Evolutionary conservation across 92 coral and sea anemone species (phyloP), one percentile per base, ranked within the genome.

Genomic region (Montipora capitata): DNA sequence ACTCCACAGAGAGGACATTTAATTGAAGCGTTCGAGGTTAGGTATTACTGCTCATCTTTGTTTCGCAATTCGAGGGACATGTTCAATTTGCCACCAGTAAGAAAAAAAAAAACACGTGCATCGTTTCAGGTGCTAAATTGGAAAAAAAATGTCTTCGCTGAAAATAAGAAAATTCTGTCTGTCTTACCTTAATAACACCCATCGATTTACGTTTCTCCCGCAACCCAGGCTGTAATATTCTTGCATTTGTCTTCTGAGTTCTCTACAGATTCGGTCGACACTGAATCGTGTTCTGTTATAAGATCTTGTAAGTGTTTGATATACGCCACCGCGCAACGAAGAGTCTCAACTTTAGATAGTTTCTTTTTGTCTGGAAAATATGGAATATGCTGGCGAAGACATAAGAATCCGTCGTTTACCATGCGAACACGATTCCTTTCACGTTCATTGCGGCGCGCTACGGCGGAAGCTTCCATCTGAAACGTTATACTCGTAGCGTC

Each of bases 341-440:
- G 85, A 5, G 99, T 98, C 88, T 98, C 99, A 5, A 98, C 99
- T 85, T 98, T 98, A 9, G 99, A 98, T 38, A 98, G 78, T 80
- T 96, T 96, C 85, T 98, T 98, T 85, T 98, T 98, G 65, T 96
- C 99, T 5, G 99, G 99, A 68, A 94, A 94, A 76, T 96, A 98
- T 15, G 99, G 99, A 44, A 98, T 98, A 80, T 94, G 98, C 84
- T 96, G 98, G 17, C 99, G 96, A 17, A 98, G 95, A 43, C 96
- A 96, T 9, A 91, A 89, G 77, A 98, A 98, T 4, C 99, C 99
- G 56, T 96, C 99, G 80, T 98, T 98, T n/a, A 98, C 99, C 78
- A 98, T 80, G 40, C 99, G 94, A 41, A 98, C 99, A 7, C 99
- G 93, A 78, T 98, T 98, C 69, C 99, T 66, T 40, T 98, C 99